phyloP scores from a whole-genome alignment of 2,888 invertebrate genomes.

The Agapetus fuscipes region DNA sequence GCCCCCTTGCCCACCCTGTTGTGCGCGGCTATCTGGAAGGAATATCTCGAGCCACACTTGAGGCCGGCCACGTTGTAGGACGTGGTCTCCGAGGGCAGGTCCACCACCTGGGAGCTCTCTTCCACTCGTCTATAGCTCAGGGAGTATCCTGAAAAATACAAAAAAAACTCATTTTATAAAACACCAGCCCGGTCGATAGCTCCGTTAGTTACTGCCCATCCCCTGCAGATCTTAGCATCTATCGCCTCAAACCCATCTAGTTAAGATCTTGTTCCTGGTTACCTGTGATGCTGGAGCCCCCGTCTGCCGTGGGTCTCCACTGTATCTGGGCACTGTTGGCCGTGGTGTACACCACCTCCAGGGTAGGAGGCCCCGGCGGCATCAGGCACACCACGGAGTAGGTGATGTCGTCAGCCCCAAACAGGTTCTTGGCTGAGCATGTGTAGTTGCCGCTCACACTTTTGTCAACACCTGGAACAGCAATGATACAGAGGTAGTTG shows the following conservation, averaged over 20 bases:
- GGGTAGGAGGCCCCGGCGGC: conserved; percentile 58
- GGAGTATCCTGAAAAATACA: conserved; percentile 44
- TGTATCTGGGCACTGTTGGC: conserved; percentile 48
- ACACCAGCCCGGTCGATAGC: too few relatives aligned
- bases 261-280: too few relatives aligned
- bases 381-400: conserved; percentile 71
- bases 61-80: conserved; percentile 56
- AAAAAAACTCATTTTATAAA: too few relatives aligned
- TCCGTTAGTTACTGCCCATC: too few relatives aligned
- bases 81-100: conserved; percentile 54
- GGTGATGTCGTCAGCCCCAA: conserved; percentile 73
- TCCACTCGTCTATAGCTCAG: conserved; percentile 49
- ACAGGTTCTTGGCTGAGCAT: conserved; percentile 73
- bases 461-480: conserved; percentile 53
- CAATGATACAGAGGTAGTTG: too few relatives aligned
- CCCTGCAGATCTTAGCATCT: too few relatives aligned
- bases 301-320: conserved; percentile 49
- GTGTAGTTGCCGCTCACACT: conserved; percentile 71
- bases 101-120: conserved; percentile 52
- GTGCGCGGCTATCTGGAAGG: conserved; percentile 58
- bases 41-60: conserved; percentile 63
- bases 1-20: conserved; percentile 63
- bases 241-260: too few relatives aligned
- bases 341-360: conserved; percentile 60
- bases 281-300: conserved; percentile 46